Conservation (phyloP, 2,113 vertebrate species). For the Pituophis catenifer region DNA sequence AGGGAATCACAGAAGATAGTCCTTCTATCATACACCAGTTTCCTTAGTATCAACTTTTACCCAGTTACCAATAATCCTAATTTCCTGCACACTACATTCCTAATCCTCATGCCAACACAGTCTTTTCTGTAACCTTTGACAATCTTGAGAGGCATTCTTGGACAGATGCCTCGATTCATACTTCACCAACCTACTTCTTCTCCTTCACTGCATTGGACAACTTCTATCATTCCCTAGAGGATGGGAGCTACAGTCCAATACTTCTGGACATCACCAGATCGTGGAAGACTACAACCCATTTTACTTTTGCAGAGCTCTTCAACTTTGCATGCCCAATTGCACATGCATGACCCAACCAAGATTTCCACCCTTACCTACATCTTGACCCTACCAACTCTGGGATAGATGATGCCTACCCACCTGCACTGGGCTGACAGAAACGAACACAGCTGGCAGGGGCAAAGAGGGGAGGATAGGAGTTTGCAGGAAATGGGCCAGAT, state of each 20-base stretch:
- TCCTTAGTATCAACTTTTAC: not conserved
- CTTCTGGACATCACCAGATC: not conserved
- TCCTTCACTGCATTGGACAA: not conserved
- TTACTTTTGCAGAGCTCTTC: not conserved
- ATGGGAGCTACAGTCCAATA: not conserved
- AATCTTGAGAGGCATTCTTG: not conserved
- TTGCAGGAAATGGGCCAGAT: constrained; percentile 3
- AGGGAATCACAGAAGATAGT: not conserved
- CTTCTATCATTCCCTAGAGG: not conserved
- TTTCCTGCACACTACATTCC: not conserved
- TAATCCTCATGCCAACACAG: not conserved
- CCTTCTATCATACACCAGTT: not conserved
- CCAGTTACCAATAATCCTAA: not conserved
- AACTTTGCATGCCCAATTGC: not conserved
- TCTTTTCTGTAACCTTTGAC: not conserved
- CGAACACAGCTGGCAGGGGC: not conserved
- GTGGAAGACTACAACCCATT: not conserved
- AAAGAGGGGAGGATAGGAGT: not conserved
- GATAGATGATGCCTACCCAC: not conserved
- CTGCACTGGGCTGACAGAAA: too few relatives aligned
- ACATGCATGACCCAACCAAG: not conserved
- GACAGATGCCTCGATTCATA: not conserved
- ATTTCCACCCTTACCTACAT: not conserved
- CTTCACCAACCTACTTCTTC: not conserved
- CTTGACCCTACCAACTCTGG: not conserved